Base-by-base conservation (phyloP, 2,888 invertebrate genomes). In the Volucella zonaria region DNA sequence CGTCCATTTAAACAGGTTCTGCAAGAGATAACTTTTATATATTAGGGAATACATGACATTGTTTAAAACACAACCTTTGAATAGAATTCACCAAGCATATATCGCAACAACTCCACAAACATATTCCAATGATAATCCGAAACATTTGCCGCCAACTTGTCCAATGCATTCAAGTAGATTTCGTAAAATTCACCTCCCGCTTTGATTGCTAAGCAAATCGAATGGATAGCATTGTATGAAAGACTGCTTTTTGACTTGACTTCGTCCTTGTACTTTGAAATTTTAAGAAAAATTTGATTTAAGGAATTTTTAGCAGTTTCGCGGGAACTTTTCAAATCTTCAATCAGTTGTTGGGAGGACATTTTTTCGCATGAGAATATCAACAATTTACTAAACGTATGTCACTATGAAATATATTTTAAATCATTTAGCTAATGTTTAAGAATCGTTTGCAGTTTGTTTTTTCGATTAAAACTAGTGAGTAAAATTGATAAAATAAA, bases 321-420 rank as follows among this genome's bases (percentile, higher is more conserved):
- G 74, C 66, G 66, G 38, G 78, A 86, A 66, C 47, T 78, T 86
- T 86, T 86, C 31, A 86, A 86, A 85, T 85, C 68, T 8, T 18
- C 31, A 42, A 85, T 51, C 2, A 85, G 68, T 47, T 85, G 85
- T 68, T 85, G 71, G 11, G 81, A 81, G 8, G 77, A 51, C 85
- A 85, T 85, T 12, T 58, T 73, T 14, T 23, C 10, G 8, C 18
- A 8, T n/a, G 10, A 1, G 3, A 4, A 31, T 4, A 23, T 49
- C 3, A 11, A 42, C 49, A 31, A 9, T 42, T 14, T 42, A 38
- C n/a, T 11, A 58, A 47, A 15, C 38, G n/a, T 45, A 66, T 4
- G n/a, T 8, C 1, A 4, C 8, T 45, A 54, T 56, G 2, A 64
- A 56, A 56, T 74, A 74, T 49, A 47, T 18, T 15, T 1, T 11